Evolutionary conservation across 2,113 vertebrate species (phyloP), one percentile per base, ranked within the genome.

Genomic region (Romanogobio albipinnatus): DNA sequence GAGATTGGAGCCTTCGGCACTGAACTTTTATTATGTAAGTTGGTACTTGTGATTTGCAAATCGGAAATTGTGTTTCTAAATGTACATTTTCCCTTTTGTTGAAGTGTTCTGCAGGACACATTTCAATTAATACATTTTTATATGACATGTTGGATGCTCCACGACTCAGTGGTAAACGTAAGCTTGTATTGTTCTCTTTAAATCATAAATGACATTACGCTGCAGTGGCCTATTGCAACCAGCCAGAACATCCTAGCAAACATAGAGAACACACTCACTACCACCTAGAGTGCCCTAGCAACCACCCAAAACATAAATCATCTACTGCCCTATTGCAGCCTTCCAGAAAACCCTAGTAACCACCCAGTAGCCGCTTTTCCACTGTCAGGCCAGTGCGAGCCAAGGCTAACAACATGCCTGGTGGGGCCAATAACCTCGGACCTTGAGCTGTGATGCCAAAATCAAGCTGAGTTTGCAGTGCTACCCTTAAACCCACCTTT

Each of bases 11-110:
- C 19, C 19, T 68, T 66, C 62, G 45, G 17, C 56, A 66, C 43
- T 81, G 59, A 81, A 77, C 71, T 61, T 78, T 36, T 85, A 81
- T 81, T 66, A 64, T 2, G n/a, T 62, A 33, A 47, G 61, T 59
- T 14, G 24, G 49, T 56, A 56, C n/a, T 24, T 73, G 19, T 24
- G 19, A n/a, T 70, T 43, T 70, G 17, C 3, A 47, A 13, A 73
- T 73, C 2, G 7, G 5, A 73, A 73, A 45, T 13, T 71, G 19
- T 22, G n/a, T 71, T 36, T 68, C 29, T 9, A 68, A 68, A 68
- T 68, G 64, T 68, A 36, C 7, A 0, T 39, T 68, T 68, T 68
- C 8, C 29, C 4, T 68, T 8, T 68, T 68, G 26, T 9, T 22
- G 17, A 71, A 43, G 9, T 70, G 66, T 71, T 71, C 36, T 43